phyloP scores from a whole-genome alignment of 2,888 invertebrate genomes.

The Stratiomys singularior region DNA sequence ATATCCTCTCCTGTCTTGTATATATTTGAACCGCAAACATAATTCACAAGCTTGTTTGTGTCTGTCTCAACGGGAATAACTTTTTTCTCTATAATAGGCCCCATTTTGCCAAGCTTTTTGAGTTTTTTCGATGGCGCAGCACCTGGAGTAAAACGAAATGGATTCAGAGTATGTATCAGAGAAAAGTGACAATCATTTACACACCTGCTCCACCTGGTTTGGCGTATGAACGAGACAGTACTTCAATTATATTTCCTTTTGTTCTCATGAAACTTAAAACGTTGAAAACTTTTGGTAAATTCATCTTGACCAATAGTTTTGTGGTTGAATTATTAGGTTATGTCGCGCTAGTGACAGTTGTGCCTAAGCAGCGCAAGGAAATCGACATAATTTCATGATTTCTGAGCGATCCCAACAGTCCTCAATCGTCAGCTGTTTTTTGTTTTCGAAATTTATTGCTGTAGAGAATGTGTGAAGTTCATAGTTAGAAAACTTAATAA shows the following conservation, averaged over 20 bases:
- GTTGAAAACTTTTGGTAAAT: slow-evolving; percentile 47
- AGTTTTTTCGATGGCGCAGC: slow-evolving; percentile 52
- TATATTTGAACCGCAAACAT: slow-evolving; percentile 89
- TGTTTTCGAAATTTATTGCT: background rate
- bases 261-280: slow-evolving; percentile 52
- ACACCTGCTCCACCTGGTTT: slow-evolving; percentile 49
- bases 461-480: too few relatives aligned
- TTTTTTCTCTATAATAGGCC: slow-evolving; percentile 75
- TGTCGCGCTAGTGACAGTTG: background rate
- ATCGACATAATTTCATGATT: slow-evolving; percentile 20
- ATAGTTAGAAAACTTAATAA: slow-evolving; percentile 52
- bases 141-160: background rate
- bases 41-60: slow-evolving; percentile 76
- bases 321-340: background rate
- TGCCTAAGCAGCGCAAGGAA: too few relatives aligned
- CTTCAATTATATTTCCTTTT: slow-evolving; percentile 43
- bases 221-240: slow-evolving; percentile 52
- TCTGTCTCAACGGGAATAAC: slow-evolving; percentile 87
- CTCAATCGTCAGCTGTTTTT: slow-evolving; percentile 6
- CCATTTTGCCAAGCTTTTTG: slow-evolving; percentile 72
- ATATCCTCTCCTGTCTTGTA: slow-evolving; percentile 83
- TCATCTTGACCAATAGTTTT: slow-evolving; percentile 37
- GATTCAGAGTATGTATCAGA: too few relatives aligned
- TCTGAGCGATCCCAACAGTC: background rate
- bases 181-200: too few relatives aligned